Percentiles rank a stretch among this genome's conserved stretches.
phyloP scores from a whole-genome alignment of 2,888 invertebrate genomes.

The Limenitis camilla region DNA sequence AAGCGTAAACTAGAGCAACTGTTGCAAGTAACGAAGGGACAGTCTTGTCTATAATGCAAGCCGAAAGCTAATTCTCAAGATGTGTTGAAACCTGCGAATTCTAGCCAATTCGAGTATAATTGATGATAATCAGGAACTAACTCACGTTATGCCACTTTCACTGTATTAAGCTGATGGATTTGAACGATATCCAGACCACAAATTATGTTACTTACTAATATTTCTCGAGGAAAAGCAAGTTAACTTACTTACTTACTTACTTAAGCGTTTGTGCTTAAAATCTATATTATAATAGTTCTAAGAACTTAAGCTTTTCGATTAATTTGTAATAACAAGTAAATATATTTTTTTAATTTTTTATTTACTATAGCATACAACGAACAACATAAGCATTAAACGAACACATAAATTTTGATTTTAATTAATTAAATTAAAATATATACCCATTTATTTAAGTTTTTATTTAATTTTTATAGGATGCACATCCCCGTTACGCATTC shows the following conservation, averaged over 20 bases:
- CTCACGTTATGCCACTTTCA: conserved; percentile 13
- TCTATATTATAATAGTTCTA: too few species aligned
- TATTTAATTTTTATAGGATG: conserved; percentile 60
- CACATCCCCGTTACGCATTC: conserved; percentile 80
- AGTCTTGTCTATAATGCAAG: not conserved
- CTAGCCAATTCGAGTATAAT: not conserved
- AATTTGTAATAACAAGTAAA: too few species aligned
- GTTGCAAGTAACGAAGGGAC: not conserved
- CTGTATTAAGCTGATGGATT: conserved; percentile 7
- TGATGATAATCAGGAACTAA: conserved; percentile 8
- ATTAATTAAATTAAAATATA: not conserved
- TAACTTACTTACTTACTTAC: not conserved
- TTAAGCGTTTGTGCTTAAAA: not conserved
- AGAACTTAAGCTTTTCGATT: too few species aligned
- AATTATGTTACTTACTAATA: conserved; percentile 10
- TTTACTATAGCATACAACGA: too few species aligned
- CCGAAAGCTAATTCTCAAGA: not conserved
- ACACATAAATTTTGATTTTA: not conserved
- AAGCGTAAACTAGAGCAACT: not conserved
- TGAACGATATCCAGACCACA: conserved; percentile 11
- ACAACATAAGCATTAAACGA: too few species aligned
- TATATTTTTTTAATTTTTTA: too few species aligned
- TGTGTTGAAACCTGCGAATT: not conserved
- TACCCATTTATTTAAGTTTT: not conserved
- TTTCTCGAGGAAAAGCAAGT: conserved; percentile 8